Evolutionary conservation across 2,888 invertebrate genomes (phyloP).

Genomic region (Aspidapion aeneum): DNA sequence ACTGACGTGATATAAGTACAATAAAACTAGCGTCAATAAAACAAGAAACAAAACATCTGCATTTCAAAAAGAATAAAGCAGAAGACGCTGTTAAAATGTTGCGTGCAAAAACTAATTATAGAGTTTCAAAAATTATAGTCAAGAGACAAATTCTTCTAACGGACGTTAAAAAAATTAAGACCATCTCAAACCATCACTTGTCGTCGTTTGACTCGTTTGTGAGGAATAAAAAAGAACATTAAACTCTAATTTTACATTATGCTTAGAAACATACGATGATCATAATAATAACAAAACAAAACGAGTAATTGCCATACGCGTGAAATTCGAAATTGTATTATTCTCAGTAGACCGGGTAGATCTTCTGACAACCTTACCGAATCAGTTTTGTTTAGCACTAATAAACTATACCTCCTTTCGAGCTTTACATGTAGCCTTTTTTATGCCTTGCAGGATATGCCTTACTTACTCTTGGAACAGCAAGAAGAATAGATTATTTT

Average conservation of each 20-base stretch:
- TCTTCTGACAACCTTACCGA: conserved; percentile 34
- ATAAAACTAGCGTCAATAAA: too few species aligned
- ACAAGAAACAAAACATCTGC: too few species aligned
- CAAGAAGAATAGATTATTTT: too few species aligned
- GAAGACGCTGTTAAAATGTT: too few species aligned
- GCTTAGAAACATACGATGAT: conserved; percentile 3
- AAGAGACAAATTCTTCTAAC: too few species aligned
- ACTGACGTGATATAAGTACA: too few species aligned
- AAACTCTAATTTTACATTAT: neutral
- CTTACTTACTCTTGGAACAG: neutral
- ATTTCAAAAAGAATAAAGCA: too few species aligned
- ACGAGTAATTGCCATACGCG: conserved; percentile 46
- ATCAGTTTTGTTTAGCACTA: conserved; percentile 34
- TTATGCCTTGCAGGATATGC: neutral
- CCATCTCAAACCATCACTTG: too few species aligned
- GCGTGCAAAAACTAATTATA: too few species aligned
- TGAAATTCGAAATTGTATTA: conserved; percentile 48
- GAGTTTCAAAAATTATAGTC: too few species aligned
- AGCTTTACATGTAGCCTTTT: neutral
- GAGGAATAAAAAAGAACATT: neutral
- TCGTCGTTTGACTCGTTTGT: neutral
- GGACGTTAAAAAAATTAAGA: too few species aligned
- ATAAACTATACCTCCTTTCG: conserved; percentile 9
- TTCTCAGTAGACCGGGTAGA: conserved; percentile 35
- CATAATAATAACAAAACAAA: conserved; percentile 37